Evolutionary conservation across 2,888 invertebrate genomes (phyloP), one percentile per base, ranked within the genome.

Genomic region (Drosophila pegasa): DNA sequence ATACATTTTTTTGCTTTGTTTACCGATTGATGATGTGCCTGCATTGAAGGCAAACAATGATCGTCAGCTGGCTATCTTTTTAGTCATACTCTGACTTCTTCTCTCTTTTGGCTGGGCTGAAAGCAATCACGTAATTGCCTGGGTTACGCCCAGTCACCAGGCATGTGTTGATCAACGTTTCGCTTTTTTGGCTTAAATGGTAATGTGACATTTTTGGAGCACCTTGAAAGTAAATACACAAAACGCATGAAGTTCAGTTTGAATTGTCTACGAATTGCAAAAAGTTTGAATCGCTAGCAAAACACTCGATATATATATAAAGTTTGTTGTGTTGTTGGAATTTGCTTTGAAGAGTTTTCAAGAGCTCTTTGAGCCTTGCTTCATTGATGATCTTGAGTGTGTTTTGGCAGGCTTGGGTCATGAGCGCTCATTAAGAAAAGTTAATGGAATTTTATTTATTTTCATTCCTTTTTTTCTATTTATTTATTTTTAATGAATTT

Each of bases 21-120:
- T 58, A 33, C 66, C 58, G 51, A 72, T 73, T 69, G 76, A 58
- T 64, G 63, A 40, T 72, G 45, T 25, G 45, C 41, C 35, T 54
- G 72, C 38, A 40, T 27, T 50, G 66, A 43, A 57, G 57, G 41
- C 41, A 25, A 50, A 58, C 51, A 41, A 12, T 22, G 33, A 20
- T 62, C 27, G 12, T 22, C 58, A 40, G 16, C 18, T 40, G 45
- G 22, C n/a, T n/a, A 56, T 41, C 18, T 65, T 48, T 48, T 31
- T 20, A 43, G 25, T 45, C 54, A 64, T 20, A 20, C 16, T 20
- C 48, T 14, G 38, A 12, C 51, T 35, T 35, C 10, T 22, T 12
- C 4, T n/a, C n/a, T 20, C 10, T 29, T 50, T 10, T 7, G 7
- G 43, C 18, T 22, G 20, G 38, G 9, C 18, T 29, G 12, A 47